A percentile compares a stretch with the other conserved stretches of the same genome.
Evolutionary conservation across 2,888 invertebrate genomes (phyloP).

Genomic region (Synanthedon andrenaeformis): DNA sequence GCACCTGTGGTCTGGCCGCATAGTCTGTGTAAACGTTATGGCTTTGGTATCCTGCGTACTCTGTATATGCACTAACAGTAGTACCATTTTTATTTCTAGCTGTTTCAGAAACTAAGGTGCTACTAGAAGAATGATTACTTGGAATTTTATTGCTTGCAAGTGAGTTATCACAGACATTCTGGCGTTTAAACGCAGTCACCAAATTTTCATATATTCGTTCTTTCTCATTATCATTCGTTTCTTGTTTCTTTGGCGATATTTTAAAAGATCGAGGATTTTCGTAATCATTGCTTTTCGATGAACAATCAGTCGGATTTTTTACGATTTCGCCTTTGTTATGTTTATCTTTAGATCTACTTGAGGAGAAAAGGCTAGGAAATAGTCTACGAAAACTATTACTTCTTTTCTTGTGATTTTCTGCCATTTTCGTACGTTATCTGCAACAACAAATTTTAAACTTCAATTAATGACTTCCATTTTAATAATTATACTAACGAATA

Average conservation of each 20-base stretch:
- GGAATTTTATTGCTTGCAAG: conserved; percentile 17
- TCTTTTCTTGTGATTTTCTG: conserved; percentile 44
- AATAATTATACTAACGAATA: no score
- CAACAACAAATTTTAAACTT: conserved; percentile 12
- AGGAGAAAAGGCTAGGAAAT: conserved; percentile 48
- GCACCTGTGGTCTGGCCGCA: conserved; percentile 28
- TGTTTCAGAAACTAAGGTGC: conserved; percentile 52
- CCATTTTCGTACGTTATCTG: conserved; percentile 28
- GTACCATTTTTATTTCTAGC: conserved; percentile 1
- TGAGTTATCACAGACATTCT: not conserved
- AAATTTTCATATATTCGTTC: conserved; percentile 59
- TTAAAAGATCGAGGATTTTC: conserved; percentile 36
- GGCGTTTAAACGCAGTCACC: conserved; percentile 1
- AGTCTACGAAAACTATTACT: conserved; percentile 49
- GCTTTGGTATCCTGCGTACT: not conserved
- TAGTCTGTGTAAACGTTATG: not conserved
- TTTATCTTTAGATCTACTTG: conserved; percentile 44
- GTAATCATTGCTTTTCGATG: conserved; percentile 38
- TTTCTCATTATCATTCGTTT: conserved; percentile 16
- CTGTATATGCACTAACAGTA: not conserved
- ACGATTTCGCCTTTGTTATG: conserved; percentile 20
- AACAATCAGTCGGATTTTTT: conserved; percentile 12
- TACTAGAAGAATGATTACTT: conserved; percentile 49
- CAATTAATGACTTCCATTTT: no score
- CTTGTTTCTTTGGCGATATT: conserved; percentile 23